These are phyloP conservation scores for Oostethus manadensis DNA, from an alignment of 2,113 vertebrate species.

Conservation along the genomic window DNA sequence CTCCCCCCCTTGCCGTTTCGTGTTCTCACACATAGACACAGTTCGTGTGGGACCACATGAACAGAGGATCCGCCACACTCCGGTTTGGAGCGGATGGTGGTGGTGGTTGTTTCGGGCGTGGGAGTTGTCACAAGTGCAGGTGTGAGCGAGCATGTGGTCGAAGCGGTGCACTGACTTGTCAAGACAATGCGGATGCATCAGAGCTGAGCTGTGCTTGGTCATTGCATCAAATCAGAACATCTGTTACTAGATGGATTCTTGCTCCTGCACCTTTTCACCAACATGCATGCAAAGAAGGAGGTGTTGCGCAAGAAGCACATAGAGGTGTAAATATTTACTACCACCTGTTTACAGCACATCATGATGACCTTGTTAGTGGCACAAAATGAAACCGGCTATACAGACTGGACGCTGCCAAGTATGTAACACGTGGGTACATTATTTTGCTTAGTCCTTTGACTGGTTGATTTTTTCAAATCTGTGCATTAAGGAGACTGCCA, in stretches of 20 bases:
- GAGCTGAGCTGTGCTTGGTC: not conserved
- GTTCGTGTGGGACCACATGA: constrained; percentile 19
- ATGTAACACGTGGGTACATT: too few relatives aligned
- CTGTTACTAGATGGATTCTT: not conserved
- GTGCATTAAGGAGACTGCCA: too few relatives aligned
- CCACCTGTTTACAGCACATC: not conserved
- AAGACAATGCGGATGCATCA: not conserved
- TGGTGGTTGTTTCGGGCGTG: not conserved
- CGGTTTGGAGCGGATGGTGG: constrained; percentile 56
- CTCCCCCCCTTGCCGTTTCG: constrained; percentile 32
- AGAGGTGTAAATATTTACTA: constrained; percentile 4
- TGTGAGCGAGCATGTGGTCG: constrained; percentile 18
- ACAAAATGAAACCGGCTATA: not conserved
- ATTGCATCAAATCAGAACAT: not conserved
- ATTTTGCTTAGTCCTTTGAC: too few relatives aligned
- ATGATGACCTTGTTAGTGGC: not conserved
- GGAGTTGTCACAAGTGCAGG: constrained; percentile 25
- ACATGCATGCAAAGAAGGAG: constrained; percentile 9
- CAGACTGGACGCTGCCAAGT: not conserved
- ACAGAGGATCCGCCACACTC: constrained; percentile 43
- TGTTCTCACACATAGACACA: constrained; percentile 35
- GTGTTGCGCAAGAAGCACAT: not conserved
- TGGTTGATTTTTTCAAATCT: too few relatives aligned
- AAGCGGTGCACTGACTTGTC: not conserved
- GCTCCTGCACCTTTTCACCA: not conserved